Evolutionary conservation across 2,113 vertebrate species (phyloP).

Genomic region (Galeopterus variegatus): DNA sequence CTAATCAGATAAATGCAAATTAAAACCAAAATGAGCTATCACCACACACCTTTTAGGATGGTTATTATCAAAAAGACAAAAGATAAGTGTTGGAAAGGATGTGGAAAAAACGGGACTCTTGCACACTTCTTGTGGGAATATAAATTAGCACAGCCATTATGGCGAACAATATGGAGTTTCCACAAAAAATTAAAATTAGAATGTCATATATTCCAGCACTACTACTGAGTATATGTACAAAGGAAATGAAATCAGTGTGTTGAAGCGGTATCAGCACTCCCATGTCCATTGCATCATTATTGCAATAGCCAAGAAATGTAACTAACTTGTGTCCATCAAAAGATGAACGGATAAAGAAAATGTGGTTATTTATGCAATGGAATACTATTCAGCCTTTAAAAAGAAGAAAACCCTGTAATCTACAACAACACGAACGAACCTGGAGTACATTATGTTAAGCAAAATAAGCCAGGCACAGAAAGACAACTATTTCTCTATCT

Average conservation of each 20-base stretch:
- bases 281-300: background rate
- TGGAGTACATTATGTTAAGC: background rate
- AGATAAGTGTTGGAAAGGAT: no score
- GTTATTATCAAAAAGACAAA: background rate
- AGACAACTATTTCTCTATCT: background rate
- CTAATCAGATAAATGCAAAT: background rate
- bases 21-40: background rate
- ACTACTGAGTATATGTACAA: background rate
- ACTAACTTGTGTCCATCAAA: no score
- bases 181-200: background rate
- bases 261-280: background rate
- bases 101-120: background rate
- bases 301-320: background rate
- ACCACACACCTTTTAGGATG: background rate
- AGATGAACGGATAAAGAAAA: background rate
- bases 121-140: background rate
- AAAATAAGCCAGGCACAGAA: background rate
- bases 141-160: background rate
- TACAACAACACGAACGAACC: background rate
- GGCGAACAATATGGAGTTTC: background rate
- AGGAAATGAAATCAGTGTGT: background rate
- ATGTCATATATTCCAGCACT: background rate
- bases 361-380: accelerated
- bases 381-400: background rate
- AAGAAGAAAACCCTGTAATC: background rate